Percentiles rank a stretch among this genome's conserved stretches.
phyloP scores from a whole-genome alignment of 2,797 vertebrate species.

The Syncerus caffer region DNA sequence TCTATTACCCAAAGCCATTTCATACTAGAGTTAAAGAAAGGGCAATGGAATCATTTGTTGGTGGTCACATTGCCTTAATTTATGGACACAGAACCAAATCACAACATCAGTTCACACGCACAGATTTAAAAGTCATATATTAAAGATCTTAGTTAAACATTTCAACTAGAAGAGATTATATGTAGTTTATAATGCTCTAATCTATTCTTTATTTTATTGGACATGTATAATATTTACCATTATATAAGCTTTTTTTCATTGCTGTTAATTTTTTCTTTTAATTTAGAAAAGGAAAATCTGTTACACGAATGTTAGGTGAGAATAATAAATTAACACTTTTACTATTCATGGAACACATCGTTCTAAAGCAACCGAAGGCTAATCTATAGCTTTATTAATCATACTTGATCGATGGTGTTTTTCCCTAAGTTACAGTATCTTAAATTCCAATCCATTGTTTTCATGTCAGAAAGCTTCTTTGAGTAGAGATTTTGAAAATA shows the following conservation, averaged over 20 bases:
- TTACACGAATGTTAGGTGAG: slow-evolving; percentile 15
- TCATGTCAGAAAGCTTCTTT: neutral
- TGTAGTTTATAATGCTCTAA: slow-evolving; percentile 1
- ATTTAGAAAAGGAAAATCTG: slow-evolving; percentile 59
- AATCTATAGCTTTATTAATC: slow-evolving; percentile 16
- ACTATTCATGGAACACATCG: slow-evolving; percentile 34
- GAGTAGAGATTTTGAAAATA: slow-evolving; percentile 41
- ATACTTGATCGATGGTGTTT: neutral
- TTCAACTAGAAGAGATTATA: slow-evolving; percentile 35
- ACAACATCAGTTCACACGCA: neutral
- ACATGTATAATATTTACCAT: neutral
- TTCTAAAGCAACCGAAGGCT: slow-evolving; percentile 39
- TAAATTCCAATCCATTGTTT: slow-evolving; percentile 10
- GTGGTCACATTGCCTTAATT: slow-evolving; percentile 48
- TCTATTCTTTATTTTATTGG: slow-evolving; percentile 23
- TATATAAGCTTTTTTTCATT: slow-evolving; percentile 34
- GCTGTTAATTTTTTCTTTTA: slow-evolving; percentile 53
- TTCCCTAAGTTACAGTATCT: neutral
- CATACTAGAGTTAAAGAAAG: slow-evolving; percentile 59
- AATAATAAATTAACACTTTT: slow-evolving; percentile 52
- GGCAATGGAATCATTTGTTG: slow-evolving; percentile 33
- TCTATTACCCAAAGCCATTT: slow-evolving; percentile 63
- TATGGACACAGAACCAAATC: slow-evolving; percentile 44
- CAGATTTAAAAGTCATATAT: neutral
- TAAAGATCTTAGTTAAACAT: slow-evolving; percentile 31